phyloP scores from a whole-genome alignment of 2,888 invertebrate species.

The Calameuta idolon region DNA sequence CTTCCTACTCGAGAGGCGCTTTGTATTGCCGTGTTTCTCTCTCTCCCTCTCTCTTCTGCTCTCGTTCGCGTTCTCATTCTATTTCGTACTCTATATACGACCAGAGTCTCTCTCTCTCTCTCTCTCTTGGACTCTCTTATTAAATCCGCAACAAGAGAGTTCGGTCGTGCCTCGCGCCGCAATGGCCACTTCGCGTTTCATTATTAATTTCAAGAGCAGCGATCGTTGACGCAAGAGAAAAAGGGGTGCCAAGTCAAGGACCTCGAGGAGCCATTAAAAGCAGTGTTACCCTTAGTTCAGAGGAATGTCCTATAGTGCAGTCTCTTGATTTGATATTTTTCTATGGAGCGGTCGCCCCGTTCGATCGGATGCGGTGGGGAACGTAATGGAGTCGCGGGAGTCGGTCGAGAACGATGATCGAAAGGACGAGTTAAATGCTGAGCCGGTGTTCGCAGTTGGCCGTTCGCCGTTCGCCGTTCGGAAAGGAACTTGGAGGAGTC shows the following conservation, averaged over 20 bases:
- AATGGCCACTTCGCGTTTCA: conserved; percentile 39
- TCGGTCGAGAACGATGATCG: neutral
- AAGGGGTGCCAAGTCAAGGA: neutral
- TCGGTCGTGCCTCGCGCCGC: conserved; percentile 32
- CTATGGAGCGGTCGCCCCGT: neutral
- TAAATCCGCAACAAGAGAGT: conserved; percentile 45
- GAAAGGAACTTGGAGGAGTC: conserved; percentile 19
- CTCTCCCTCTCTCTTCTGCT: conserved; percentile 29
- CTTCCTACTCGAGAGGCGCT: conserved; percentile 1
- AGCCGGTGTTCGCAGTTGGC: neutral
- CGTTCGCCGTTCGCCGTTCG: neutral
- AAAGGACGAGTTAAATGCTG: neutral
- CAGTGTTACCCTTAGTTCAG: neutral
- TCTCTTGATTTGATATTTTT: neutral
- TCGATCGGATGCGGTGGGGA: neutral
- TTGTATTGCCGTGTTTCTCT: conserved; percentile 23
- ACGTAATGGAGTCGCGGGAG: neutral
- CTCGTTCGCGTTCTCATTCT: conserved; percentile 24
- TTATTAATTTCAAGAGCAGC: conserved; percentile 52
- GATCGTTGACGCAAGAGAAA: conserved; percentile 39
- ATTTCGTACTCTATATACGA: conserved; percentile 1
- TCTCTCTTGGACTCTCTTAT: conserved; percentile 41
- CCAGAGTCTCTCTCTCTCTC: conserved; percentile 16
- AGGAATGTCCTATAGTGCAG: neutral
- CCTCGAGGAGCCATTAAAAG: conserved; percentile 2